Conservation (phyloP, 2,797 vertebrate species). For the Syngnathus rostellatus region DNA sequence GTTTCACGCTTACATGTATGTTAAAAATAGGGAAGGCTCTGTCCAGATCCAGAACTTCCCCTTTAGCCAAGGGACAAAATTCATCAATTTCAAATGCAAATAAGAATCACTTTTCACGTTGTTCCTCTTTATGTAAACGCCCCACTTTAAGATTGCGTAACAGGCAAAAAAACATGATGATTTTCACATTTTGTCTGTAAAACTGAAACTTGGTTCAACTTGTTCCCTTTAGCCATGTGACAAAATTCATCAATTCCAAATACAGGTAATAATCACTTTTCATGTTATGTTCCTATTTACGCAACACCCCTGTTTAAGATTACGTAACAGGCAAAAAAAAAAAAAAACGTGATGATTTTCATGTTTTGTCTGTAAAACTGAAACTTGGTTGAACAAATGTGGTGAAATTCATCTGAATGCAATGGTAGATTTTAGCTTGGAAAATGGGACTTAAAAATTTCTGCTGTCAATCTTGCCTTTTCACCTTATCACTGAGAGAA, state of each 20-base stretch:
- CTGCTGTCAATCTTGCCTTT: conserved; percentile 18
- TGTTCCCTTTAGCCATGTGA: not conserved
- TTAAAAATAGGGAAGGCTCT: not conserved
- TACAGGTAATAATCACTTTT: not conserved
- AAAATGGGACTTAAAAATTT: conserved; percentile 19
- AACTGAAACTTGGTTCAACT: too few relatives aligned
- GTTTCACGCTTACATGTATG: too few relatives aligned
- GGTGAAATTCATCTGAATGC: conserved; percentile 6
- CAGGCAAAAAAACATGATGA: too few relatives aligned
- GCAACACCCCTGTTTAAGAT: not conserved
- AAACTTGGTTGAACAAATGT: conserved; percentile 5
- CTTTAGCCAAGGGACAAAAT: not conserved
- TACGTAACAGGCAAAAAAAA: not conserved
- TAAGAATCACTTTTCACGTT: too few relatives aligned
- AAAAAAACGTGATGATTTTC: not conserved
- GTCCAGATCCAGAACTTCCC: not conserved
- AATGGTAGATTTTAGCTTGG: conserved; percentile 40
- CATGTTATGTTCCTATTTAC: not conserved
- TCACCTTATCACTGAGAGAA: conserved; percentile 44
- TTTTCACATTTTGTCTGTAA: too few relatives aligned
- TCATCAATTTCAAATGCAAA: not conserved
- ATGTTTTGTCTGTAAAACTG: not conserved
- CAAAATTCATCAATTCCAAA: not conserved
- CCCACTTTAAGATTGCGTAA: too few relatives aligned
- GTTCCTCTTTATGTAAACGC: too few relatives aligned